Evolutionary conservation across 2,888 invertebrate genomes (phyloP).

Genomic region (Andricus quercusramuli): DNA sequence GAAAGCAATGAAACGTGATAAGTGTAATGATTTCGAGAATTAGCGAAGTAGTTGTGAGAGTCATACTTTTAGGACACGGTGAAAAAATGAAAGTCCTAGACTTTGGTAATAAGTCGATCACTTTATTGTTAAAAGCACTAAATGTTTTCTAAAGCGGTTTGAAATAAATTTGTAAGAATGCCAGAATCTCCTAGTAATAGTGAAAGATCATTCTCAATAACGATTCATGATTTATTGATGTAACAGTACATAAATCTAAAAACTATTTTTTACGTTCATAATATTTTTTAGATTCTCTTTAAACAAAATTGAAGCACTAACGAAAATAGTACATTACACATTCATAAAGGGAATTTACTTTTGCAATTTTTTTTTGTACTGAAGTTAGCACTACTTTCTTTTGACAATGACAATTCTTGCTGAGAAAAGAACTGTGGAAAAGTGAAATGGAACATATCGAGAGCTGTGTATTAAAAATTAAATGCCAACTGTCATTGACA

Average conservation of each 20-base stretch:
- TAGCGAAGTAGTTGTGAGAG: neutral
- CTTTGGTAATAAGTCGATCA: neutral
- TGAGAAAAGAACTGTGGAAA: neutral
- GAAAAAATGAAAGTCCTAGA: neutral
- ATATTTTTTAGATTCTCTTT: neutral
- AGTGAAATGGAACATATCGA: constrained; percentile 1
- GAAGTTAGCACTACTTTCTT: neutral
- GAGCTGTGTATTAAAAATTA: constrained; percentile 2
- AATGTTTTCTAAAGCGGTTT: constrained; percentile 7
- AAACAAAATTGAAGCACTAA: neutral
- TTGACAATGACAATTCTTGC: neutral
- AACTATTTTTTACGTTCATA: no score
- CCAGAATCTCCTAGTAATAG: neutral
- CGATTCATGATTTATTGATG: neutral
- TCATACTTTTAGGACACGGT: neutral
- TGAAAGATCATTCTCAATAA: neutral
- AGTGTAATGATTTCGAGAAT: neutral
- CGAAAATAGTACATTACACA: neutral
- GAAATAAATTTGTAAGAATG: constrained; percentile 1
- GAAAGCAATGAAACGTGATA: no score
- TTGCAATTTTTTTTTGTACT: neutral
- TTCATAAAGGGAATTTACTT: neutral
- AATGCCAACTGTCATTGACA: constrained; percentile 27
- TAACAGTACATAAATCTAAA: neutral
- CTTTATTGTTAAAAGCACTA: constrained; percentile 14